Base-by-base conservation (phyloP, 2,888 invertebrate species). In the Diploptera punctata region DNA sequence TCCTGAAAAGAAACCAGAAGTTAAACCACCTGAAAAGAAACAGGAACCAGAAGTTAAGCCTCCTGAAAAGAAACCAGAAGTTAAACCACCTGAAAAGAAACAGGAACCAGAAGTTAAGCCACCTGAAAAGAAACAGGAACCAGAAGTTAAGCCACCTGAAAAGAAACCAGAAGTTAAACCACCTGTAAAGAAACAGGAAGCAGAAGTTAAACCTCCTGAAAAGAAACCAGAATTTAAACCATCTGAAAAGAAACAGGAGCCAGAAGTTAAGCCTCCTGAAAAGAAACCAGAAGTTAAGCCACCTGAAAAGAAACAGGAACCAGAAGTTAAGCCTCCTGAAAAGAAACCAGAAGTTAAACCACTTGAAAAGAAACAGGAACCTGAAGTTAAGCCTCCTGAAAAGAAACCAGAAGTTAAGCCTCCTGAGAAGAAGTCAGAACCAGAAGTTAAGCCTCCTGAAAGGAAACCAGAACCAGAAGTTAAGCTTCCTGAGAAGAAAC, bases 141-240 rank as follows among this genome's bases (percentile, higher is more conserved):
- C 18, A 52, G 26, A 77, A 74, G 77, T 78, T 4, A 76, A 79
- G 7, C 77, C 78, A 78, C 60, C 76, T 79, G 60, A 77, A 77
- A 70, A 75, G 78, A 54, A 77, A 78, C 54, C 77, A 72, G 16
- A 75, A 60, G 16, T 49, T 21, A 21, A 71, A 5, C 49, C 70
- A 38, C 62, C 73, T 70, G 70, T 72, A 65, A 47, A 65, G 16
- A 44, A 82, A 80, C 75, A 77, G 43, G 78, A 76, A 69, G 67
- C 68, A 47, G 75, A 74, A 69, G 21, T 54, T 9, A 54, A 68
- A 18, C 9, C 75, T 75, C 43, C 62, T 43, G 62, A 62, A 43
- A 5, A 16, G 13, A 43, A 62, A 43, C 21, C 21, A 16, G 43
- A 62, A 72, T 49, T 19, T 72, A 68, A 44, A 70, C 5, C 73